A percentile compares a stretch with the other conserved stretches of the same genome.
Conservation (phyloP, 2,888 invertebrate species). For the Caenorhabditis sp. region DNA sequence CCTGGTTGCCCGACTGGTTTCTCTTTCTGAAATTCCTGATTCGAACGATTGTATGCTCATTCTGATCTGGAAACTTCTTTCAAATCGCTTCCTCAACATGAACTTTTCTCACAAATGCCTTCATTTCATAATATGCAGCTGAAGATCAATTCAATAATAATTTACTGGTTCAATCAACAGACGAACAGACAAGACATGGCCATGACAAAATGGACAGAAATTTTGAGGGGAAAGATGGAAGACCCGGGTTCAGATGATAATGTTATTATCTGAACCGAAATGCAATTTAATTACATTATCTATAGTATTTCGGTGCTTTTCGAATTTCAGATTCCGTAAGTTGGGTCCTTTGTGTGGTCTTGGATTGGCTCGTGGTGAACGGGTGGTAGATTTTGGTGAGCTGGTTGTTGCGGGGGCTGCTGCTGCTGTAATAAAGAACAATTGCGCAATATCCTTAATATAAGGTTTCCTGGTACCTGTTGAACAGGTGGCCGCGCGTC, state of each 20-base stretch:
- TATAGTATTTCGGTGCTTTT: too few species aligned
- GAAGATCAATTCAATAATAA: background rate
- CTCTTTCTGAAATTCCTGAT: background rate
- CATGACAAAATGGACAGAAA: constrained; percentile 15
- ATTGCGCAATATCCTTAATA: constrained; percentile 1
- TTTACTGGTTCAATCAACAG: constrained; percentile 22
- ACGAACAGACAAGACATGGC: constrained; percentile 59
- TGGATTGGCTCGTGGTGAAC: constrained; percentile 69
- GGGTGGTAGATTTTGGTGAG: constrained; percentile 56
- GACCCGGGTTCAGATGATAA: constrained; percentile 35
- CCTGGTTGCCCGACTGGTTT: background rate
- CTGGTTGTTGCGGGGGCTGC: constrained; percentile 43
- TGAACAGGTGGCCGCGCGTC: constrained; percentile 45
- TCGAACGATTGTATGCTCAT: background rate
- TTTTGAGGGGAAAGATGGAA: constrained; percentile 6
- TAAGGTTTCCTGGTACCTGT: constrained; percentile 29
- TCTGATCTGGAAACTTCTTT: background rate
- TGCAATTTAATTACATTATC: too few species aligned
- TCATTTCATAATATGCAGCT: constrained; percentile 42
- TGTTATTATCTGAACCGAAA: constrained; percentile 29
- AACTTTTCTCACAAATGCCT: constrained; percentile 35
- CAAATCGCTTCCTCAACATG: background rate
- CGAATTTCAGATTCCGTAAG: constrained; percentile 76
- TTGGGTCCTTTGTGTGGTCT: constrained; percentile 72
- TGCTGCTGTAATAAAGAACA: constrained; percentile 40